Evolutionary conservation across 2,113 vertebrate genomes (phyloP).

Genomic region (Alethe castanea): DNA sequence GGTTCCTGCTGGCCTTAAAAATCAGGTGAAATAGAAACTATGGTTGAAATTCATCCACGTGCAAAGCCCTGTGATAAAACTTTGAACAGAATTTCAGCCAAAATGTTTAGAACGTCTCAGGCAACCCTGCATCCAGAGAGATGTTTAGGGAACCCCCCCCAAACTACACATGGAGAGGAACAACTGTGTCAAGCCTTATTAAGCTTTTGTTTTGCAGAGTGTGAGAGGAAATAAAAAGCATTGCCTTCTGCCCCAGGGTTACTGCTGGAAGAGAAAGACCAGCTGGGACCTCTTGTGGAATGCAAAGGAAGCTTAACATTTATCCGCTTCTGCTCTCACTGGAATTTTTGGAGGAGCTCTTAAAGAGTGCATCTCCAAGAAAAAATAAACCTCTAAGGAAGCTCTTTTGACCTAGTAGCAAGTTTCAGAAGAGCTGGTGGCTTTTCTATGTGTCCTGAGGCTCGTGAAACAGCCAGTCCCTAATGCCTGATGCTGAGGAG

Average conservation of each 20-base stretch:
- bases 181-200: background rate
- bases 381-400: background rate
- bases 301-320: conserved; percentile 48
- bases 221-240: conserved; percentile 34
- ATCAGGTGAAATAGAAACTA: background rate
- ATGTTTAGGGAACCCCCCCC: background rate
- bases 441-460: background rate
- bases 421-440: background rate
- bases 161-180: background rate
- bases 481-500: background rate
- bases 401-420: background rate
- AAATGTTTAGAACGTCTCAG: background rate
- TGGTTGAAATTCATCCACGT: background rate
- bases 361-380: background rate
- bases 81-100: background rate
- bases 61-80: background rate
- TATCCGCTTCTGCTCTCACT: background rate
- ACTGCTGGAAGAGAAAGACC: conserved; percentile 44
- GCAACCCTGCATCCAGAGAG: background rate
- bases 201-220: background rate
- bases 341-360: background rate
- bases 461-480: background rate
- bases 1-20: background rate
- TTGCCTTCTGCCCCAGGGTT: conserved; percentile 18
- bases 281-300: conserved; percentile 65